These are phyloP conservation scores for Xanthia togata DNA, from an alignment of 2,888 invertebrate genomes.

Conservation along the genomic window DNA sequence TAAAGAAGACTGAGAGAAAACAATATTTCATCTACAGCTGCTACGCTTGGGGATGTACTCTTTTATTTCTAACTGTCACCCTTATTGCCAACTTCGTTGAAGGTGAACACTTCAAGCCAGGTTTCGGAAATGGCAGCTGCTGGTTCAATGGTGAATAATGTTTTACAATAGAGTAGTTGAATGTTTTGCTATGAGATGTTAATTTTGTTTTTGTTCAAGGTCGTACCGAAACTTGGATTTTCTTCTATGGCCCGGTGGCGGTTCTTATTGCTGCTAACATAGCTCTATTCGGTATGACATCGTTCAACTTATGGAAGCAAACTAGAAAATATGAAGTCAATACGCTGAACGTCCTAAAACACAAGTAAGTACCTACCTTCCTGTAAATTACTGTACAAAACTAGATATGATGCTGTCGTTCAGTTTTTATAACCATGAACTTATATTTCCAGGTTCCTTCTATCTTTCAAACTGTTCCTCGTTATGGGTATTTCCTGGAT, in stretches of 20 bases:
- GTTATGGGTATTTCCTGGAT: conserved; percentile 94
- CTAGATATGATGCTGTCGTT: neutral
- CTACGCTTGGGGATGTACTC: conserved; percentile 91
- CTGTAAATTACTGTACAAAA: neutral
- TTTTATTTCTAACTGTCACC: conserved; percentile 87
- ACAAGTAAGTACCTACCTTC: conserved; percentile 84
- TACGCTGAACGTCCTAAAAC: conserved; percentile 89
- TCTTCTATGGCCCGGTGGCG: conserved; percentile 93
- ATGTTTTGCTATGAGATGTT: neutral
- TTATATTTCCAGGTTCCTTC: conserved; percentile 87
- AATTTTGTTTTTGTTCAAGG: conserved; percentile 78
- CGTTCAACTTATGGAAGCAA: conserved; percentile 89
- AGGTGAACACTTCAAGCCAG: conserved; percentile 90
- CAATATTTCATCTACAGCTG: conserved; percentile 90
- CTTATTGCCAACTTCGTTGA: conserved; percentile 89
- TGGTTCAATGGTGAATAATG: conserved; percentile 91
- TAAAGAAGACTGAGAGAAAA: conserved; percentile 86
- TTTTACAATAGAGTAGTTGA: neutral
- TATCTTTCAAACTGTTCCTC: conserved; percentile 92
- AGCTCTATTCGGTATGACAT: conserved; percentile 90
- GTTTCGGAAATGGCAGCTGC: conserved; percentile 90
- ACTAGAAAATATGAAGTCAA: conserved; percentile 88
- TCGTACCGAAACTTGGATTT: conserved; percentile 90
- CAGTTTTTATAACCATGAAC: neutral
- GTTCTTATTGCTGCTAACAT: conserved; percentile 90